Evolutionary conservation across 2,797 vertebrate genomes (phyloP).

Genomic region (Paramormyrops hopkinsi): DNA sequence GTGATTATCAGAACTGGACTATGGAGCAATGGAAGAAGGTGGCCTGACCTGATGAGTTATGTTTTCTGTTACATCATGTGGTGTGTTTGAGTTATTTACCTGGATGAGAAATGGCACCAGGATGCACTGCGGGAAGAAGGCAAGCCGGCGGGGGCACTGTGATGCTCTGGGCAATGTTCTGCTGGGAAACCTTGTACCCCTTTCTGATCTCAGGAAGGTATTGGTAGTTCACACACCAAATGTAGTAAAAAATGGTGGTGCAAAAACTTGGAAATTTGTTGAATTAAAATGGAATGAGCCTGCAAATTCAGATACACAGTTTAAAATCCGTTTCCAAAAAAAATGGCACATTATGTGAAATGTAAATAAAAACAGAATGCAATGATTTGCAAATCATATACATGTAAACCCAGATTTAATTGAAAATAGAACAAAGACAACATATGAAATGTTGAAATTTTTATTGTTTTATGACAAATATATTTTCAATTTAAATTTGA

Average conservation of each 20-base stretch:
- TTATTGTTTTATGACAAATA: no score
- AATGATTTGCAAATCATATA: no score
- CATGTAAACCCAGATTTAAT: no score
- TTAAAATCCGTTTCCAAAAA: background rate
- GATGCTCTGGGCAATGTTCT: no score
- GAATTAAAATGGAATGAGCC: background rate
- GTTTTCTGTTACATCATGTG: background rate
- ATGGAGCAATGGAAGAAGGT: no score
- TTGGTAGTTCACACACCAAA: background rate
- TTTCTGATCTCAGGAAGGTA: background rate
- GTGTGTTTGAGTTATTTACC: background rate
- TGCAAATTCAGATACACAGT: background rate
- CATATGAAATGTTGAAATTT: no score
- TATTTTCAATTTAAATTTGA: no score
- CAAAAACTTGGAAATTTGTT: background rate
- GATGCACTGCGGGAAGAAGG: background rate
- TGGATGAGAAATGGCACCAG: background rate
- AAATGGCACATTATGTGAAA: no score
- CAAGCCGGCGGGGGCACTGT: background rate
- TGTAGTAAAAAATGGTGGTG: background rate
- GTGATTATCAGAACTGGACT: no score
- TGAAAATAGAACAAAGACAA: no score
- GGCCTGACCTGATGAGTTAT: background rate
- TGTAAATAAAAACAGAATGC: no score
- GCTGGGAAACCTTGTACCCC: no score